Evolutionary conservation across 2,797 vertebrate genomes (phyloP).

Genomic region (Myotis myotis): DNA sequence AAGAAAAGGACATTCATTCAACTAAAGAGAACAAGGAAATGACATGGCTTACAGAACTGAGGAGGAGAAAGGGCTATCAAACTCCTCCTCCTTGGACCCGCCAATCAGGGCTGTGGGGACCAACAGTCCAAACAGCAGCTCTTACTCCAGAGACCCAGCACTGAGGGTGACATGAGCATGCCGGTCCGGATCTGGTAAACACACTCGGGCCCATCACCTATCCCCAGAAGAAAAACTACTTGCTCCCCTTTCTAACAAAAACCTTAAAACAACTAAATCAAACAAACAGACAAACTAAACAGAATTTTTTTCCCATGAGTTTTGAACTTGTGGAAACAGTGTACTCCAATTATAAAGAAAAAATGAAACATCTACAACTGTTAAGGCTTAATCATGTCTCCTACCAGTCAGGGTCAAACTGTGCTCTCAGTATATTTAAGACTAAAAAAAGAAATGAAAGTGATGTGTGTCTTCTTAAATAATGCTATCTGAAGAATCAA

Average conservation of each 20-base stretch:
- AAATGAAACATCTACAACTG: neutral
- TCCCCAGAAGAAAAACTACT: neutral
- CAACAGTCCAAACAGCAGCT: too few relatives aligned
- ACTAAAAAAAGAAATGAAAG: neutral
- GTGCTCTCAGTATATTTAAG: neutral
- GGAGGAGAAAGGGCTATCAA: neutral
- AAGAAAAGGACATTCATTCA: neutral
- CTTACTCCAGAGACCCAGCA: neutral
- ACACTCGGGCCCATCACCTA: fast-evolving
- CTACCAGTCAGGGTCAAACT: neutral
- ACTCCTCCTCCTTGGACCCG: neutral
- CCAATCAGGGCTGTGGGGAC: neutral
- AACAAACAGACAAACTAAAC: neutral
- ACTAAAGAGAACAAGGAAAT: neutral
- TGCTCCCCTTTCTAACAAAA: neutral
- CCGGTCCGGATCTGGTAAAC: fast-evolving
- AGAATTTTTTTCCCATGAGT: neutral
- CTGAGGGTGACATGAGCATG: fast-evolving
- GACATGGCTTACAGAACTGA: neutral
- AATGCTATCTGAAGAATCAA: neutral
- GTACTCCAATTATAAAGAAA: neutral
- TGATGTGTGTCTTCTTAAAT: neutral
- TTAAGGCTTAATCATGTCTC: neutral
- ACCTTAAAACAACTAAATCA: neutral
- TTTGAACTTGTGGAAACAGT: neutral